Evolutionary conservation across 2,113 vertebrate genomes (phyloP).

Genomic region (Riparia riparia): DNA sequence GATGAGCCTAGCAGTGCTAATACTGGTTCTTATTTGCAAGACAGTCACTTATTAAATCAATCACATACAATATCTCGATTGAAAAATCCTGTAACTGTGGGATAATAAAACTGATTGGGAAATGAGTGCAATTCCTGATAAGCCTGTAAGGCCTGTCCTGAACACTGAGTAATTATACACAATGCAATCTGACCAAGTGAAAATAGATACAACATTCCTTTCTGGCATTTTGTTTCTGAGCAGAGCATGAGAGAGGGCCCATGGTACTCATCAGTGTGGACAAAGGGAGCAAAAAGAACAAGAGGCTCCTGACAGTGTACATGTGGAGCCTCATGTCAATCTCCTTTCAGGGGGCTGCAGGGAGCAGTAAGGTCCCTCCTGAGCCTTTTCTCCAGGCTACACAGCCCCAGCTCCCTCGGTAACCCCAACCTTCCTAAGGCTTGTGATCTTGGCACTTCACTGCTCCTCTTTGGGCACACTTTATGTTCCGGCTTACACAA

Average conservation of each 20-base stretch:
- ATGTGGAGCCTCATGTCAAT: neutral
- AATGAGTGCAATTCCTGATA: neutral
- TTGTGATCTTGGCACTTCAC: neutral
- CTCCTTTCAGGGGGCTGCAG: neutral
- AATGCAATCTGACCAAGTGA: neutral
- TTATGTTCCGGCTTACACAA: neutral
- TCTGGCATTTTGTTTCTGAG: neutral
- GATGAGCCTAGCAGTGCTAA: neutral
- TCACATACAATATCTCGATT: neutral
- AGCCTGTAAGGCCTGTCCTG: neutral
- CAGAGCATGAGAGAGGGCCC: neutral
- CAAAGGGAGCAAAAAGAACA: neutral
- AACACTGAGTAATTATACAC: neutral
- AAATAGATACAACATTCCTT: neutral
- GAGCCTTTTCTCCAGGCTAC: neutral
- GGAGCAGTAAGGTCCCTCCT: neutral
- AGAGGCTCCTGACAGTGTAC: neutral
- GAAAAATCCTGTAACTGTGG: neutral
- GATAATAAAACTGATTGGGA: neutral
- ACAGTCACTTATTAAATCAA: neutral
- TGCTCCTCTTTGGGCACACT: neutral
- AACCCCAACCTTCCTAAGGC: neutral
- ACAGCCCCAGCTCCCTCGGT: neutral
- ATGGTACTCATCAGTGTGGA: accelerated
- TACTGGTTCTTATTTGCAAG: neutral